phyloP scores from a whole-genome alignment of 2,797 vertebrate species.

The Tenualosa thibaudeaui region DNA sequence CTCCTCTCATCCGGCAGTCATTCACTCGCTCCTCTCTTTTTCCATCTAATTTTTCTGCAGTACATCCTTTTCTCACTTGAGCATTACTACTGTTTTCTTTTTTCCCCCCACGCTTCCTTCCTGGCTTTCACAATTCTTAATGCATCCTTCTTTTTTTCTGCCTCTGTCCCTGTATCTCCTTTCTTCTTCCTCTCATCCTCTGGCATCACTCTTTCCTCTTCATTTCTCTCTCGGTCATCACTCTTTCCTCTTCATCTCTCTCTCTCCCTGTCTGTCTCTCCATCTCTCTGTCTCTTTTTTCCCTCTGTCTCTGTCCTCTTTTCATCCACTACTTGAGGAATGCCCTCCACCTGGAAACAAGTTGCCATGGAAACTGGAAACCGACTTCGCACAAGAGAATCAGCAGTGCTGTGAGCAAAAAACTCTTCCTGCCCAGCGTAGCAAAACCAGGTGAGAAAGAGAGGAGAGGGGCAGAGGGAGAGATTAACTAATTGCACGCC shows the following conservation, averaged over 20 bases:
- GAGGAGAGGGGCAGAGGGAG: not conserved
- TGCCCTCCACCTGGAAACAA: slow-evolving; percentile 68
- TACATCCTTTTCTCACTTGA: not conserved
- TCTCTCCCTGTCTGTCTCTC: not conserved
- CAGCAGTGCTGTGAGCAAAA: slow-evolving; percentile 47
- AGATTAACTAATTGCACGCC: not conserved
- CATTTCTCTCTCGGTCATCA: not conserved
- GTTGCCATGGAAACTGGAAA: slow-evolving; percentile 69
- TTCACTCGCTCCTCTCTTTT: not conserved
- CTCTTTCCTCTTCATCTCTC: not conserved
- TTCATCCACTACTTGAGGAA: slow-evolving; percentile 41
- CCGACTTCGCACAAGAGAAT: slow-evolving; percentile 64
- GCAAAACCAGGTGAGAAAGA: not conserved
- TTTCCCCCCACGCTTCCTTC: not conserved
- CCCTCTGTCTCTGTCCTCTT: slow-evolving; percentile 27
- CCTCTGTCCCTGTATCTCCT: not conserved
- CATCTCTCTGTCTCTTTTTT: slow-evolving; percentile 40
- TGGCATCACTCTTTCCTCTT: not conserved
- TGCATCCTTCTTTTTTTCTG: not conserved
- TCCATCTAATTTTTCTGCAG: not conserved
- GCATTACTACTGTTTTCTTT: not conserved
- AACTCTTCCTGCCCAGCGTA: not conserved
- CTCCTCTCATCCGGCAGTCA: not conserved
- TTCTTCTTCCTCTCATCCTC: not conserved
- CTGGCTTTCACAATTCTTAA: not conserved